Evolutionary conservation across 2,888 invertebrate genomes (phyloP).

Genomic region (Fissipunctia ypsillon): DNA sequence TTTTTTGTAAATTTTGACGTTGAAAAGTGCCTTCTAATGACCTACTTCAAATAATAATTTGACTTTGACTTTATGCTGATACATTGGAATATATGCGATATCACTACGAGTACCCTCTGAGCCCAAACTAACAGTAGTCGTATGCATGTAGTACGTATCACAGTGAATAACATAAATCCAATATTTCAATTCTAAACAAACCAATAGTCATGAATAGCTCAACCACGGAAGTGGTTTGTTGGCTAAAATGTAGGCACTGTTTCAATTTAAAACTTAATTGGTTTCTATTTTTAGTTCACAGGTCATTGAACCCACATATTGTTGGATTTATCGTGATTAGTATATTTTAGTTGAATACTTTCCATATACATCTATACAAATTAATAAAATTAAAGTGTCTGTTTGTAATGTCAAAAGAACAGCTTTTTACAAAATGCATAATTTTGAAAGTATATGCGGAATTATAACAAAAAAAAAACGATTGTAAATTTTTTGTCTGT

Average conservation of each 20-base stretch:
- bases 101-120: neutral
- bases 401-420: no score
- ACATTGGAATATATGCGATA: neutral
- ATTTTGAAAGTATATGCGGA: no score
- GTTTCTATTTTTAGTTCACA: slow-evolving; percentile 45
- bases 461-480: no score
- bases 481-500: no score
- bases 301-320: slow-evolving; percentile 4
- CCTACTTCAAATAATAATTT: no score
- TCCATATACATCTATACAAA: no score
- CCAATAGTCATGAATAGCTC: slow-evolving; percentile 37
- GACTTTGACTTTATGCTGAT: no score
- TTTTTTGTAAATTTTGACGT: no score
- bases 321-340: neutral
- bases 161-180: slow-evolving; percentile 23
- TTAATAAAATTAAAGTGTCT: no score
- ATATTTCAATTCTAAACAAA: slow-evolving; percentile 50
- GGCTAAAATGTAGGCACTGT: slow-evolving; percentile 31
- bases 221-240: slow-evolving; percentile 41
- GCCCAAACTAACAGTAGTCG: neutral
- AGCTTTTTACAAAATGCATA: no score
- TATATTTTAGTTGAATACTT: neutral
- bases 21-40: no score
- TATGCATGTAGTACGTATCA: neutral
- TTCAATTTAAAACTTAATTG: slow-evolving; percentile 45